A percentile compares a stretch with the other conserved stretches of the same genome.
These are phyloP conservation scores for Peromyscus eremicus DNA, from an alignment of 2,797 vertebrate species.

Conservation along the genomic window DNA sequence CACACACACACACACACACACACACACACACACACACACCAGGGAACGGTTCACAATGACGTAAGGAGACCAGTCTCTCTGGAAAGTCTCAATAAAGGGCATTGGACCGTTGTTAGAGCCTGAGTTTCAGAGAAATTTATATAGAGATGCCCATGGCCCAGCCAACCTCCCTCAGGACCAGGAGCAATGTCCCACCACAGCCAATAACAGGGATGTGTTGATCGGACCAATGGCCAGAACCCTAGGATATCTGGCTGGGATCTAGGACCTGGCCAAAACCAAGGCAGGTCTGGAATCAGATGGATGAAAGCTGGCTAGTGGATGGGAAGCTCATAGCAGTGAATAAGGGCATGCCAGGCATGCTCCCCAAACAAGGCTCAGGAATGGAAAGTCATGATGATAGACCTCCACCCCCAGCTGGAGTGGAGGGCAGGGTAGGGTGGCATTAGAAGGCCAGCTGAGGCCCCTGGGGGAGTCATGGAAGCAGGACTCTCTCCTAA, in stretches of 20 bases:
- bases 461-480: neutral
- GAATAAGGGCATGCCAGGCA: no score
- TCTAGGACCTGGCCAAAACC: neutral
- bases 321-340: neutral
- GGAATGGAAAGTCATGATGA: accelerated
- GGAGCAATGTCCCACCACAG: neutral
- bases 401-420: neutral
- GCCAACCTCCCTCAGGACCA: neutral
- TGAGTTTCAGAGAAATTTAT: neutral
- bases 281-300: neutral
- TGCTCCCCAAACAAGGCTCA: neutral
- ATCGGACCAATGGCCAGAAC: no score
- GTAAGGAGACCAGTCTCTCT: neutral
- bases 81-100: neutral
- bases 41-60: neutral
- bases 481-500: neutral
- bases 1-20: neutral
- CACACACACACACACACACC: neutral
- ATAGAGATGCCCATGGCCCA: neutral
- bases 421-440: neutral
- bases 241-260: no score
- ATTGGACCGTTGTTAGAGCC: neutral
- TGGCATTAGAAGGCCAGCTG: neutral
- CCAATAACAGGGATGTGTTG: no score
- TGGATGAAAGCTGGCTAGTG: neutral